Evolutionary conservation across 2,888 invertebrate species (phyloP).

Genomic region (Pristionchus mayeri): DNA sequence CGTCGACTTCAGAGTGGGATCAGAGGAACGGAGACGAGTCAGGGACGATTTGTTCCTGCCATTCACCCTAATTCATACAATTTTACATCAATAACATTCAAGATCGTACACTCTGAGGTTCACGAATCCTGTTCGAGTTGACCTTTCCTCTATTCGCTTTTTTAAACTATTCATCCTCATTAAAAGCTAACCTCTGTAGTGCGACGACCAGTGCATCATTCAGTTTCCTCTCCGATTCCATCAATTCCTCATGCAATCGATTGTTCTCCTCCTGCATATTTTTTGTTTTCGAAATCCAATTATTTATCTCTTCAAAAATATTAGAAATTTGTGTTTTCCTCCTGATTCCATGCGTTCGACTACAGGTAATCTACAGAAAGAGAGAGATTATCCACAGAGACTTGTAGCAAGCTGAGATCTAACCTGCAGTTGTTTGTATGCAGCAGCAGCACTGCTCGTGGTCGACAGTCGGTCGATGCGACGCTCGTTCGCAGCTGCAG

Average conservation of each 20-base stretch:
- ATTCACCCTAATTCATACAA: no score
- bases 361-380: no score
- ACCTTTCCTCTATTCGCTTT: no score
- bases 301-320: no score
- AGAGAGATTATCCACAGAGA: no score
- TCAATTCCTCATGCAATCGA: conserved; percentile 43
- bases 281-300: no score
- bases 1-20: neutral
- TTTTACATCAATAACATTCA: no score
- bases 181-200: conserved; percentile 14
- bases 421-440: conserved; percentile 27
- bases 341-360: no score
- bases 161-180: no score
- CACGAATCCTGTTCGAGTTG: no score
- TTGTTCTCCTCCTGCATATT: conserved; percentile 37
- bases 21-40: neutral
- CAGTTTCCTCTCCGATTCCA: conserved; percentile 58
- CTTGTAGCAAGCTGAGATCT: neutral
- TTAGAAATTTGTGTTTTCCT: no score
- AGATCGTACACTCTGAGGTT: no score
- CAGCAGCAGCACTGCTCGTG: neutral
- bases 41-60: conserved; percentile 1
- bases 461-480: conserved; percentile 5
- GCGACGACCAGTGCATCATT: conserved; percentile 54
- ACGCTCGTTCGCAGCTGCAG: conserved; percentile 12